Conservation (phyloP, 2,797 vertebrate species). For the Alfaro cultratus region DNA sequence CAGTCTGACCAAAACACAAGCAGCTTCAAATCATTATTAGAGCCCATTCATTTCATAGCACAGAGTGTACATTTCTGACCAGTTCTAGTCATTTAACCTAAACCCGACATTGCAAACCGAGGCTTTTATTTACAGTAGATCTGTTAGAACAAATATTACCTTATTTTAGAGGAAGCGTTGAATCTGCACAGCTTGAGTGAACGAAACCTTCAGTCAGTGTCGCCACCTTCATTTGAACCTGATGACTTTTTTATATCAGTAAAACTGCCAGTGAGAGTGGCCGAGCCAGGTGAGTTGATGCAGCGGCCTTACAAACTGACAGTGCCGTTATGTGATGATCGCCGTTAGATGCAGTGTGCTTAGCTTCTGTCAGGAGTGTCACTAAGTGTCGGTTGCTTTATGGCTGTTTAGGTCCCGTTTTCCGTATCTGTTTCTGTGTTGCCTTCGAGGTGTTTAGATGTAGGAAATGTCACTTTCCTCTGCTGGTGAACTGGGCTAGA, state of each 20-base stretch:
- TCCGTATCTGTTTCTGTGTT: slow-evolving; percentile 68
- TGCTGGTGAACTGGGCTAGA: slow-evolving; percentile 41
- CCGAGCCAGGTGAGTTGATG: slow-evolving; percentile 36
- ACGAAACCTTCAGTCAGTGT: slow-evolving; percentile 35
- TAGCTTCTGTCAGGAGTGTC: slow-evolving; percentile 67
- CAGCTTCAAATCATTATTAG: neutral
- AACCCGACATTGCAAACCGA: neutral
- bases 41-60: neutral
- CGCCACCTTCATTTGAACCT: slow-evolving; percentile 38
- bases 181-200: slow-evolving; percentile 36
- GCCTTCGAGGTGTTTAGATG: slow-evolving; percentile 59
- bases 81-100: slow-evolving; percentile 10
- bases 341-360: slow-evolving; percentile 56
- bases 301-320: slow-evolving; percentile 64
- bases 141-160: slow-evolving; percentile 35
- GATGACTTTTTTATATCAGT: slow-evolving; percentile 20
- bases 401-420: slow-evolving; percentile 61
- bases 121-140: neutral
- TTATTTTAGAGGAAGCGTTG: slow-evolving; percentile 43
- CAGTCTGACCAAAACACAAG: neutral
- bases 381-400: slow-evolving; percentile 54
- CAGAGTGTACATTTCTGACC: neutral
- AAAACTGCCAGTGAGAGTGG: slow-evolving; percentile 42
- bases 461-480: slow-evolving; percentile 44
- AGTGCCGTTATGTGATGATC: slow-evolving; percentile 50